phyloP scores from a whole-genome alignment of 2,797 vertebrate genomes.

The Typhlichthys subterraneus region DNA sequence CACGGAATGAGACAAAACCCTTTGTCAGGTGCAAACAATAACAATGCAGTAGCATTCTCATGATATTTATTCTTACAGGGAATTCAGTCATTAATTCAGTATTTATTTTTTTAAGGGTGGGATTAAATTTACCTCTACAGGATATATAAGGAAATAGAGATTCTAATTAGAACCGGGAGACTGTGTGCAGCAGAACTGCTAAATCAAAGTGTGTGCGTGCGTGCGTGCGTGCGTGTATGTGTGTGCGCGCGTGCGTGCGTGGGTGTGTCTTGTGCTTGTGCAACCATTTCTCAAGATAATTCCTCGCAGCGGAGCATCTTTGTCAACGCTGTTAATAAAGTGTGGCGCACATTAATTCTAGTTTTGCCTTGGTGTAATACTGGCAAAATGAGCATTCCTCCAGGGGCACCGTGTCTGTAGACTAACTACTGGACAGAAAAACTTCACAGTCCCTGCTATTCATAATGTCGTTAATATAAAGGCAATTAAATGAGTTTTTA shows the following conservation, averaged over 20 bases:
- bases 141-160: slow-evolving; percentile 62
- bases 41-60: no score
- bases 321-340: slow-evolving; percentile 88
- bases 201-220: slow-evolving; percentile 50
- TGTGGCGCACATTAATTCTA: slow-evolving; percentile 96
- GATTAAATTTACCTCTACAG: slow-evolving; percentile 66
- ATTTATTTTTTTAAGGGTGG: slow-evolving; percentile 48
- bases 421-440: slow-evolving; percentile 95
- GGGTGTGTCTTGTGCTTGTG: slow-evolving; percentile 14
- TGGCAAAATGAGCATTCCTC: slow-evolving; percentile 95
- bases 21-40: background rate
- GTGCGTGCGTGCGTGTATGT: slow-evolving; percentile 29
- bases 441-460: slow-evolving; percentile 89
- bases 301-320: slow-evolving; percentile 88
- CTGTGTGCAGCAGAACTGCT: slow-evolving; percentile 49
- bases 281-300: slow-evolving; percentile 90
- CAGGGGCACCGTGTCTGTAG: slow-evolving; percentile 85
- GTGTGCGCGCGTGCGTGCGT: slow-evolving; percentile 3
- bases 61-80: slow-evolving; percentile 46
- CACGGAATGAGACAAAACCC: background rate
- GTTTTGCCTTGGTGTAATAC: slow-evolving; percentile 88
- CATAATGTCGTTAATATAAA: slow-evolving; percentile 99
- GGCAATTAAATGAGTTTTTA: slow-evolving; percentile 99
- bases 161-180: slow-evolving; percentile 54
- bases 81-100: slow-evolving; percentile 71